Conservation (phyloP, 1,140 invertebrate genomes). For the Heliothis virescens region DNA sequence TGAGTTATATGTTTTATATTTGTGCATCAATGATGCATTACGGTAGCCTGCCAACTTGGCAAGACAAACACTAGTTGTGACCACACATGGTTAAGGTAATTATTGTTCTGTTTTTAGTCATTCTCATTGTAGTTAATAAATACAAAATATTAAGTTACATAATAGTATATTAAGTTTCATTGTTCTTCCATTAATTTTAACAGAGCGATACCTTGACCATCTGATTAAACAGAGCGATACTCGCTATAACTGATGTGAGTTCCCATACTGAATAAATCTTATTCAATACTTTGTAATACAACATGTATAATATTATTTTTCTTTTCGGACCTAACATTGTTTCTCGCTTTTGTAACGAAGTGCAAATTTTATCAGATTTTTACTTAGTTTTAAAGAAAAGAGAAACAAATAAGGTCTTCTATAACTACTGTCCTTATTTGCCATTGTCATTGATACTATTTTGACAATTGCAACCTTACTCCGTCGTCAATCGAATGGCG, state of each 20-base stretch:
- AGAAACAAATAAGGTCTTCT: slow-evolving; percentile 8
- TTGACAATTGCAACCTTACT: slow-evolving; percentile 39
- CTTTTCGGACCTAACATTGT: slow-evolving; percentile 44
- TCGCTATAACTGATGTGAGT: slow-evolving; percentile 41
- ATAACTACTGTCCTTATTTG: slow-evolving; percentile 33
- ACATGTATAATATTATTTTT: slow-evolving; percentile 39
- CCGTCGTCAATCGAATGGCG: slow-evolving; percentile 22
- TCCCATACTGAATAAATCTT: slow-evolving; percentile 49
- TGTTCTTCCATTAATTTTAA: slow-evolving; percentile 81
- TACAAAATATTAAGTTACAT: slow-evolving; percentile 66
- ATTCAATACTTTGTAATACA: slow-evolving; percentile 47
- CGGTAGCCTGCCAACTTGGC: slow-evolving; percentile 65
- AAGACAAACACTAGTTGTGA: slow-evolving; percentile 44
- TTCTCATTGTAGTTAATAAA: slow-evolving; percentile 55
- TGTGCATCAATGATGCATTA: slow-evolving; percentile 51
- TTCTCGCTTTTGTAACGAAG: slow-evolving; percentile 44
- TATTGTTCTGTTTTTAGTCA: slow-evolving; percentile 59
- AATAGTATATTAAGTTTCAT: slow-evolving; percentile 74
- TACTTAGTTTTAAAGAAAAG: slow-evolving; percentile 14
- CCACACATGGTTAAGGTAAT: slow-evolving; percentile 53
- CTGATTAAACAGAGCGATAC: slow-evolving; percentile 54
- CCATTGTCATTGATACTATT: slow-evolving; percentile 26
- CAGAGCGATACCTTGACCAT: slow-evolving; percentile 63
- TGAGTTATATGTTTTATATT: slow-evolving; percentile 36
- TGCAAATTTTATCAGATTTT: slow-evolving; percentile 24